phyloP scores from a whole-genome alignment of 2,797 vertebrate species.

The Crenuchus spilurus region DNA sequence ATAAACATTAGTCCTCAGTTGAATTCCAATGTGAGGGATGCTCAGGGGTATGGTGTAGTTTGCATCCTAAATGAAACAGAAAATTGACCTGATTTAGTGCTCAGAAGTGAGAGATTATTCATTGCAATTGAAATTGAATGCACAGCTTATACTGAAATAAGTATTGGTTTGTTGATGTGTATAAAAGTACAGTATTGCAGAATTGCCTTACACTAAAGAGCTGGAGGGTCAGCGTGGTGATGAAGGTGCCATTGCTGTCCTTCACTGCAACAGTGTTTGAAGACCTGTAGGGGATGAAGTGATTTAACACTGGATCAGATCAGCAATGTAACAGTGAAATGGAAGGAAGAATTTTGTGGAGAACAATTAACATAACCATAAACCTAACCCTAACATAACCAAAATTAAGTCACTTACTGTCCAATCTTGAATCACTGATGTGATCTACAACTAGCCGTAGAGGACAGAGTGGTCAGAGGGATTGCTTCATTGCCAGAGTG shows the following conservation, averaged over 20 bases:
- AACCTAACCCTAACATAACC: constrained; percentile 2
- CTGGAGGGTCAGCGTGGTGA: constrained; percentile 76
- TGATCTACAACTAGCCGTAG: constrained; percentile 6
- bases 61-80: constrained; percentile 60
- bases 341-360: not conserved
- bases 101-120: not conserved
- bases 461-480: not conserved
- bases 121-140: too few relatives aligned
- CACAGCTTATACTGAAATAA: not conserved
- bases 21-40: constrained; percentile 69
- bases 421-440: not conserved
- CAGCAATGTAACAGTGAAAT: not conserved
- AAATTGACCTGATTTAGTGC: not conserved
- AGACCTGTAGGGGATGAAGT: constrained; percentile 56
- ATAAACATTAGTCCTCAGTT: constrained; percentile 70
- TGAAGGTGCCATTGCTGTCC: constrained; percentile 82
- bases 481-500: not conserved
- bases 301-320: not conserved
- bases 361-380: not conserved
- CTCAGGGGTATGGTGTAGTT: constrained; percentile 55
- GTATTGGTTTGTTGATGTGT: not conserved
- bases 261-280: constrained; percentile 71
- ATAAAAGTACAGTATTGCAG: not conserved
- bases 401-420: constrained; percentile 14
- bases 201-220: constrained; percentile 70